Percentiles rank a stretch among this genome's conserved stretches.
Conservation (phyloP, 2,888 invertebrate species). For the Pediacus dermestoides region DNA sequence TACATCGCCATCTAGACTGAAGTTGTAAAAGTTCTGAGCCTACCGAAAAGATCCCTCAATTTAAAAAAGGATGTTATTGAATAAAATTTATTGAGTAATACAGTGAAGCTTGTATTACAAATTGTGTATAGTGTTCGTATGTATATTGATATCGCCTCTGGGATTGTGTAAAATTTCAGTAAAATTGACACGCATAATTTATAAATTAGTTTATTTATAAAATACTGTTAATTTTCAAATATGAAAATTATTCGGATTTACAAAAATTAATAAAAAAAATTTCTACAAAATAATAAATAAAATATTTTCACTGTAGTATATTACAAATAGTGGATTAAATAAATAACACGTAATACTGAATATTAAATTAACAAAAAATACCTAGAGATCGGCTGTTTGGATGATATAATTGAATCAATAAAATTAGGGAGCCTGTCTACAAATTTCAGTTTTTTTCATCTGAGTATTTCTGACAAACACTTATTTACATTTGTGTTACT, state of each 20-base stretch:
- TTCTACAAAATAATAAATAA: slow-evolving; percentile 10
- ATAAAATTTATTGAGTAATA: too few species aligned
- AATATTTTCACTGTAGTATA: slow-evolving; percentile 10
- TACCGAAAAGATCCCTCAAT: too few species aligned
- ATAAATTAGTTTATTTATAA: slow-evolving; percentile 24
- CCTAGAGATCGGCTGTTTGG: slow-evolving; percentile 8
- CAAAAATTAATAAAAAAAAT: slow-evolving; percentile 16
- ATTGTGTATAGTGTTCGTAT: too few species aligned
- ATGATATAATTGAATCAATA: neutral
- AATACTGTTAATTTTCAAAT: slow-evolving; percentile 19
- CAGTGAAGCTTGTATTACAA: too few species aligned
- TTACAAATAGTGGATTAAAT: slow-evolving; percentile 14
- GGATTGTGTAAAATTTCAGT: too few species aligned
- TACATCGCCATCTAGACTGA: slow-evolving; percentile 6
- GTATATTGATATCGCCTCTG: too few species aligned
- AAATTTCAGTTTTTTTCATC: slow-evolving; percentile 11
- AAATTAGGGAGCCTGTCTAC: slow-evolving; percentile 6
- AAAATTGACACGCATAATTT: slow-evolving; percentile 17
- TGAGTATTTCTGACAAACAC: slow-evolving; percentile 22
- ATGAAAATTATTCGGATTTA: slow-evolving; percentile 19
- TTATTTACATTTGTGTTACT: slow-evolving; percentile 43
- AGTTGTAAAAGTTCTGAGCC: too few species aligned
- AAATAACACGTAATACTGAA: slow-evolving; percentile 17
- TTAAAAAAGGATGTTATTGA: too few species aligned
- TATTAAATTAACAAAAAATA: slow-evolving; percentile 11